Conservation (phyloP, 2,888 invertebrate genomes). For the Lagria hirta region DNA sequence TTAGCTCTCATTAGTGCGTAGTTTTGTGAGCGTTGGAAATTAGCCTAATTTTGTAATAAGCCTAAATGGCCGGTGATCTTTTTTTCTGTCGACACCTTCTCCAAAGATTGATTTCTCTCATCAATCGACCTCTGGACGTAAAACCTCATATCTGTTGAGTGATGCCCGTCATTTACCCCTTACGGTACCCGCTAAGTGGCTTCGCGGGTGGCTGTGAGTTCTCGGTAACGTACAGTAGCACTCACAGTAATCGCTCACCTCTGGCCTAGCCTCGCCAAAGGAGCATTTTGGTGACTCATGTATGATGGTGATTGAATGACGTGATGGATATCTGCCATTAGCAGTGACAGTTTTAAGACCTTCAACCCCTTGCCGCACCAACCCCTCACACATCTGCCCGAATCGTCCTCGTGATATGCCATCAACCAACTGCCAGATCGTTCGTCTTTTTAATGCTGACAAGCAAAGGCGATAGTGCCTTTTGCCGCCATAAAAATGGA, state of each 20-base stretch:
- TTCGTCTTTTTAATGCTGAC: conserved; percentile 50
- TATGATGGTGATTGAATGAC: conserved; percentile 54
- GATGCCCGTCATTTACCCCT: conserved; percentile 40
- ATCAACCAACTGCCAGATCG: conserved; percentile 46
- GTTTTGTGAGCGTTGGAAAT: too few relatives aligned
- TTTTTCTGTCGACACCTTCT: conserved; percentile 12
- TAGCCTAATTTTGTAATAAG: too few relatives aligned
- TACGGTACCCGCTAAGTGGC: conserved; percentile 33
- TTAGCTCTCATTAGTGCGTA: too few relatives aligned
- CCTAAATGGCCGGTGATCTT: too few relatives aligned
- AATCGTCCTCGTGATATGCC: conserved; percentile 20
- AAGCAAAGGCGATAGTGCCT: too few relatives aligned
- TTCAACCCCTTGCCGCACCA: conserved; percentile 24
- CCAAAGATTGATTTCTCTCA: conserved; percentile 21
- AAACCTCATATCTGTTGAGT: conserved; percentile 29
- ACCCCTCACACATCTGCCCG: conserved; percentile 42
- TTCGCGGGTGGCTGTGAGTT: conserved; percentile 20
- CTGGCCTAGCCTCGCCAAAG: conserved; percentile 33
- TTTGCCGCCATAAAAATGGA: too few relatives aligned
- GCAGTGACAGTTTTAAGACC: conserved; percentile 55
- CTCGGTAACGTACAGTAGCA: conserved; percentile 29
- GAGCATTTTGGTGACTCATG: conserved; percentile 48
- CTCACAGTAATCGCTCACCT: conserved; percentile 35
- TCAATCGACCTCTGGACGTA: conserved; percentile 18
- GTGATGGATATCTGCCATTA: conserved; percentile 57